Evolutionary conservation across 2,888 invertebrate species (phyloP), one percentile per base, ranked within the genome.

Genomic region (Sussaba pulchella): DNA sequence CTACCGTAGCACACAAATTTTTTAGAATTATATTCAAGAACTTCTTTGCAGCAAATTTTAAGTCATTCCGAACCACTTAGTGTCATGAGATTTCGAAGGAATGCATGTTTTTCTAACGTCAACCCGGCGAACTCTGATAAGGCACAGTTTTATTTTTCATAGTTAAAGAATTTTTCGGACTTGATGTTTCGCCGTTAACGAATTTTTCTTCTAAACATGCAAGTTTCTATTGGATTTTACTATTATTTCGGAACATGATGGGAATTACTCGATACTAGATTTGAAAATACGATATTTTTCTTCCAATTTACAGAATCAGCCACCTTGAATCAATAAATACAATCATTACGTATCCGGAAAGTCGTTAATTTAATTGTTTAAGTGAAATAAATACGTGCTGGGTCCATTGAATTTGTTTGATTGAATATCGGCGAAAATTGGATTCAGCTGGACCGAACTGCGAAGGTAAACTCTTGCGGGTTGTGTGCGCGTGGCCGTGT

Each of bases 401-500:
- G 70, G 26, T 70, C 17, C 10, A 70, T 70, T 57, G 54, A 24
- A 24, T 41, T 39, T 14, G 67, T 78, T 61, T 59, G 69, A 64
- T 69, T 47, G 64, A 39, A 78, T 74, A 79, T 59, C 52, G n/a
- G 45, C 63, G 69, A 45, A 45, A 63, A 79, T 74, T 66, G 57
- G 57, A 79, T 79, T 74, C 31, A 10, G 74, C 59, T 45, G 26
- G 57, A 64, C 14, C 64, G 61, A 47, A 24, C 43, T 26, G 14
- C 14, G 36, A 45, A 47, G 24, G 66, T 36, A 17, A 64, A 52
- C 63, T 52, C 26, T 36, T 21, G n/a, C 12, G 21, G 57, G 59
- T 47, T 26, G n/a, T 14, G 21, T 47, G 47, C 39, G 21, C 50
- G 43, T 21, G n/a, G 12, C 21, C 61, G 17, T 45, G 57, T 50